Base-by-base conservation (phyloP, 2,888 invertebrate species). In the Protophormia terraenovae region DNA sequence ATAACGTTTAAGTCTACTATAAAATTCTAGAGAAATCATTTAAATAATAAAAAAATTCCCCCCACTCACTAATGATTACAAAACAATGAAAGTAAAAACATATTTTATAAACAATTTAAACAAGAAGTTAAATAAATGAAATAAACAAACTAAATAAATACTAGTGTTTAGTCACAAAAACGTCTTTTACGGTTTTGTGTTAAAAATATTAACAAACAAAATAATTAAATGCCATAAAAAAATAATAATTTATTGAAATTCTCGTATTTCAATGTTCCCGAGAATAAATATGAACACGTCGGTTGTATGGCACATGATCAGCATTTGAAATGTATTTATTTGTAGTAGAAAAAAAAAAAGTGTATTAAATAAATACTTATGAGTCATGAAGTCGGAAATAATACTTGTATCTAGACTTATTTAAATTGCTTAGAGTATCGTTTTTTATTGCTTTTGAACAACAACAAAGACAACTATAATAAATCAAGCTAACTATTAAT, bases 31-130 rank as follows among this genome's bases (percentile, higher is more conserved):
- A 58, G 27, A 71, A 69, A 6, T 71, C 14, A 79, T 27, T 53
- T 22, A 69, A 41, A 60, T 50, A 41, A 64, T 19, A n/a, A 53
- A 35, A 64, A 41, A n/a, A n/a, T 2, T 7, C 16, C 50, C 53
- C 19, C n/a, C 19, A 53, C 8, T 24, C 24, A 7, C 29, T 35
- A 0, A 22, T 24, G 14, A 1, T n/a, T 8, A 50, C 14, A 6
- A 7, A 22, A 45, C 8, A 38, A 79, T 62, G 71, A 78, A 69
- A 78, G 60, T 60, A 27, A 60, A 69, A 77, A 24, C 47, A 62
- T 24, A 72, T 10, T 12, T 38, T 29, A 29, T 66, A 71, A 79
- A 41, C 14, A 64, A 62, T 41, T 3, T 60, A 29, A 53, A 41
- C 14, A 38, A 29, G 32, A 24, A 24, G 12, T n/a, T 32, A 35